phyloP scores from a whole-genome alignment of 1,140 invertebrate species.

The Cecropterus lyciades region DNA sequence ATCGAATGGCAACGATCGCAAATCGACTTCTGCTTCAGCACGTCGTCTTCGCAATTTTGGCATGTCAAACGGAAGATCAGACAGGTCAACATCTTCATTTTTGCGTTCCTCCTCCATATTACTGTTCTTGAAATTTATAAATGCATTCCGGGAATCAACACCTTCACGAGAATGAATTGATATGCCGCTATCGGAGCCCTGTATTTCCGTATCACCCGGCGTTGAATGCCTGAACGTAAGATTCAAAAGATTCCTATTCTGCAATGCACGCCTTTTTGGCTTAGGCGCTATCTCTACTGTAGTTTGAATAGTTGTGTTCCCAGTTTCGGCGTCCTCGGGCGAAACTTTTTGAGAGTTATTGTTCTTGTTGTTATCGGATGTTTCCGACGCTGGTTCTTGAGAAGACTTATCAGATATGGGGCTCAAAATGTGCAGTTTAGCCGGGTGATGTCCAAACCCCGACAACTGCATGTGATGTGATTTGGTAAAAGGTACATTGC shows the following conservation, averaged over 20 bases:
- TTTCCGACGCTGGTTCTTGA: constrained; percentile 92
- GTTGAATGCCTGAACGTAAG: constrained; percentile 87
- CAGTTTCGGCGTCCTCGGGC: constrained; percentile 84
- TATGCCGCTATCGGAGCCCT: constrained; percentile 94
- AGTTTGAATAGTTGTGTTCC: constrained; percentile 78
- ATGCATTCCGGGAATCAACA: constrained; percentile 87
- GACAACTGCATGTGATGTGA: constrained; percentile 86
- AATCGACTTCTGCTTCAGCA: constrained; percentile 87
- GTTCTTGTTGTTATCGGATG: constrained; percentile 91
- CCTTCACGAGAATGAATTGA: constrained; percentile 92
- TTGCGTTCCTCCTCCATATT: constrained; percentile 74
- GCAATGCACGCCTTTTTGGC: constrained; percentile 87
- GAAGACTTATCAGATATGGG: constrained; percentile 96
- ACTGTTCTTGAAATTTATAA: constrained; percentile 86
- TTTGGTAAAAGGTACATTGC: constrained; percentile 85
- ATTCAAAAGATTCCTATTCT: constrained; percentile 91
- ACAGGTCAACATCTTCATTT: constrained; percentile 85
- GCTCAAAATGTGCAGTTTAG: constrained; percentile 92
- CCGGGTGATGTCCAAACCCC: constrained; percentile 88
- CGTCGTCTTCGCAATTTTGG: constrained; percentile 92
- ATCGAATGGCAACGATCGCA: constrained; percentile 93
- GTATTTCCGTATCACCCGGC: constrained; percentile 89
- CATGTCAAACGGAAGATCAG: constrained; percentile 94
- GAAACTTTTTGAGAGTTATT: constrained; percentile 90
- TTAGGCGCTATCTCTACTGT: constrained; percentile 80